A percentile compares a stretch with the other conserved stretches of the same genome.
Evolutionary conservation across 2,113 vertebrate species (phyloP).

Genomic region (Amazona guildingii): DNA sequence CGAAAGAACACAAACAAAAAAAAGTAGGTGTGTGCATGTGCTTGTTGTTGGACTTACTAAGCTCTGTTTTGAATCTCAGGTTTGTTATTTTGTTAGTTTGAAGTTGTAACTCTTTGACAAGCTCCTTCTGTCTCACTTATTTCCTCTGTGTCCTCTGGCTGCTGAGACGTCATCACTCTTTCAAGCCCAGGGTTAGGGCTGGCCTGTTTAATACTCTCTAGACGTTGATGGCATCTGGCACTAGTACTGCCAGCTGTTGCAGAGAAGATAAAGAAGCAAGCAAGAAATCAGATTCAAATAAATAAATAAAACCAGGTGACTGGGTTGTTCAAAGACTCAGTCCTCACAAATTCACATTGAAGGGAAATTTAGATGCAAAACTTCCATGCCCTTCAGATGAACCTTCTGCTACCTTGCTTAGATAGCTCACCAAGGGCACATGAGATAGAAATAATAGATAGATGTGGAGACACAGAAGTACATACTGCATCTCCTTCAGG

Average conservation of each 20-base stretch:
- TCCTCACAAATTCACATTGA: neutral
- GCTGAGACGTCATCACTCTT: conserved; percentile 1
- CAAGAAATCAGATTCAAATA: neutral
- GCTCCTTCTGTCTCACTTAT: conserved; percentile 32
- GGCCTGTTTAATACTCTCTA: conserved; percentile 15
- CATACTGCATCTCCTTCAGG: neutral
- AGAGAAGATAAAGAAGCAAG: conserved; percentile 16
- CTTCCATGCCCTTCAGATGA: neutral
- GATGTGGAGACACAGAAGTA: neutral
- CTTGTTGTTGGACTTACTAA: neutral
- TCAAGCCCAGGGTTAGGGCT: conserved; percentile 13
- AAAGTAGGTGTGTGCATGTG: neutral
- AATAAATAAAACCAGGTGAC: neutral
- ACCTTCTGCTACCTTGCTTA: neutral
- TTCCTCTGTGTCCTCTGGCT: conserved; percentile 18
- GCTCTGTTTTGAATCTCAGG: neutral
- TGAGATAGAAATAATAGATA: neutral
- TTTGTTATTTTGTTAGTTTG: conserved; percentile 15
- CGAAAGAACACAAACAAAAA: neutral
- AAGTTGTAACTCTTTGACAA: neutral
- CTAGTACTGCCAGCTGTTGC: conserved; percentile 26
- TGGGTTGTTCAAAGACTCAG: neutral
- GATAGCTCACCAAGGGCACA: neutral
- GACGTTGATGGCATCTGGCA: conserved; percentile 49
- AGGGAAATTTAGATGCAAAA: neutral